phyloP scores from a whole-genome alignment of 2,797 vertebrate species.

The Pampus argenteus region DNA sequence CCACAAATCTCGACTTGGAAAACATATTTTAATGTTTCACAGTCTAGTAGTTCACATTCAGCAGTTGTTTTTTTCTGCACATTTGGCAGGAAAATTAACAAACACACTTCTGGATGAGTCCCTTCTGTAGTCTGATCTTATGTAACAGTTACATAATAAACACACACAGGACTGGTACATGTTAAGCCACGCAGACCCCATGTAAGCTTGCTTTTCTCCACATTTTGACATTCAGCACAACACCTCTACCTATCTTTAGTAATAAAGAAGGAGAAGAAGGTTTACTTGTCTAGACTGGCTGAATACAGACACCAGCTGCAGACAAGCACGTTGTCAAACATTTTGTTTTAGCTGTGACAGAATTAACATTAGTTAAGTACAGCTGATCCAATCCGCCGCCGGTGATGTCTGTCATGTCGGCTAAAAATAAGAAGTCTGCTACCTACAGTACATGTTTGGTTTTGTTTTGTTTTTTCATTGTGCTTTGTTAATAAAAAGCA shows the following conservation, averaged over 20 bases:
- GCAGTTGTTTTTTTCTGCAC: constrained; percentile 23
- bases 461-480: too few species aligned
- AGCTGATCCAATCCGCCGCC: not conserved
- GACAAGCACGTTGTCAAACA: not conserved
- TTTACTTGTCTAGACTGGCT: not conserved
- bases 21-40: constrained; percentile 60
- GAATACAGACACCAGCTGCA: not conserved
- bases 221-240: not conserved
- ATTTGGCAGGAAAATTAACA: constrained; percentile 55
- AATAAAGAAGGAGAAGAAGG: not conserved
- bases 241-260: not conserved
- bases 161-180: constrained; percentile 34
- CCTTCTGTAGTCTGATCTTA: constrained; percentile 45
- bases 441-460: not conserved
- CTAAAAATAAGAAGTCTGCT: not conserved
- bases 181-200: constrained; percentile 21
- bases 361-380: not conserved
- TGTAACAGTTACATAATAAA: constrained; percentile 58
- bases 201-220: constrained; percentile 1
- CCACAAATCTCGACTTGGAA: constrained; percentile 51
- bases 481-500: not conserved
- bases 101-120: constrained; percentile 40
- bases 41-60: constrained; percentile 47
- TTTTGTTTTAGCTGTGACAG: not conserved
- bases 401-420: not conserved